Percentiles rank a stretch among this genome's conserved stretches.
Conservation (phyloP, 2,113 vertebrate species). For the Chascanopsetta lugubris region DNA sequence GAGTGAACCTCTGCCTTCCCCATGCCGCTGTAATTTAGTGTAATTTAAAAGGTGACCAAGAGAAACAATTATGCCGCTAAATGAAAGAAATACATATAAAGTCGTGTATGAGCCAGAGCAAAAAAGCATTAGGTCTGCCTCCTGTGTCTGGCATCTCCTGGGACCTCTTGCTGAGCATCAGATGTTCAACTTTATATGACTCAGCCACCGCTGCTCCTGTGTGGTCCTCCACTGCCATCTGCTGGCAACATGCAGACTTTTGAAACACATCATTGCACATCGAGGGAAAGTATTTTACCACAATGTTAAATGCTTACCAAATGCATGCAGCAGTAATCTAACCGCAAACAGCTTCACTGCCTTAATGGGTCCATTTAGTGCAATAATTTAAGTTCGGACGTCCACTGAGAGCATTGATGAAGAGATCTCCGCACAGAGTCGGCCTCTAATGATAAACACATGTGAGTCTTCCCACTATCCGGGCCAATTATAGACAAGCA, state of each 20-base stretch:
- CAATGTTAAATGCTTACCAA: background rate
- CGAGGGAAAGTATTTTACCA: background rate
- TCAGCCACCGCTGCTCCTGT: constrained; percentile 30
- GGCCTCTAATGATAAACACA: constrained; percentile 65
- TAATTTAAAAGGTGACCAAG: constrained; percentile 44
- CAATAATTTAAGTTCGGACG: constrained; percentile 9
- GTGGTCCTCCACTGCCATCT: constrained; percentile 73
- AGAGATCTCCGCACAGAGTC: constrained; percentile 28
- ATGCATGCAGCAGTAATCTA: background rate
- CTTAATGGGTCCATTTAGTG: constrained; percentile 28
- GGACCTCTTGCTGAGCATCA: constrained; percentile 67
- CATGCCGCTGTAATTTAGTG: constrained; percentile 16
- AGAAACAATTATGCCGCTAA: constrained; percentile 29
- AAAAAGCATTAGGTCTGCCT: constrained; percentile 57
- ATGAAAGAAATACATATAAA: constrained; percentile 36
- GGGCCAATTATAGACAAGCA: constrained; percentile 52
- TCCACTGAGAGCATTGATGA: constrained; percentile 44
- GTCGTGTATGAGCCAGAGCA: constrained; percentile 37
- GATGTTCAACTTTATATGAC: constrained; percentile 70
- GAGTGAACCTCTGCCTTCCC: constrained; percentile 20
- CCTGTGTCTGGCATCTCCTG: constrained; percentile 53
- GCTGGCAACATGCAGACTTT: constrained; percentile 28
- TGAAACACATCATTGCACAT: background rate
- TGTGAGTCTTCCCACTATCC: constrained; percentile 67
- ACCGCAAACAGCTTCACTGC: background rate